These are phyloP conservation scores for Parnassius mnemosyne DNA, from an alignment of 2,888 invertebrate genomes.

Conservation along the genomic window DNA sequence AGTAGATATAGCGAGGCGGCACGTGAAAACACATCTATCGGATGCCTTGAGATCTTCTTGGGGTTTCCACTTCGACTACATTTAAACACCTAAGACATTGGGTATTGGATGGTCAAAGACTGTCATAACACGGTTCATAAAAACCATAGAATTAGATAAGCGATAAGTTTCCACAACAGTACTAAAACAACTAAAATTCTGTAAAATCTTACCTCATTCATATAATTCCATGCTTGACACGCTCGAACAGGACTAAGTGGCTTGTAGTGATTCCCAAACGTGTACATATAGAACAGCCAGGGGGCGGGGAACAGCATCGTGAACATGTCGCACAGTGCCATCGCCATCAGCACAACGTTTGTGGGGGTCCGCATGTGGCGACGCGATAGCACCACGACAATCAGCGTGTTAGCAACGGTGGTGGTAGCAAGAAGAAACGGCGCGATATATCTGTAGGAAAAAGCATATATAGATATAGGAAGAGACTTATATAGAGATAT, in stretches of 20 bases:
- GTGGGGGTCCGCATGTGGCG: constrained; percentile 96
- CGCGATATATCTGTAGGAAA: constrained; percentile 82
- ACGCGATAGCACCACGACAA: constrained; percentile 93
- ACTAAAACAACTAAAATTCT: too few relatives aligned
- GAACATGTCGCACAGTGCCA: constrained; percentile 97
- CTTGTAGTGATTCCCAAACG: constrained; percentile 92
- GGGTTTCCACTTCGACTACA: too few relatives aligned
- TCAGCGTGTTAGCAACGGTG: constrained; percentile 93
- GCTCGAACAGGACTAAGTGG: constrained; percentile 87
- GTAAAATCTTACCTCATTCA: constrained; percentile 84
- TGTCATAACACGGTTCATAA: too few relatives aligned
- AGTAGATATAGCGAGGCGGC: too few relatives aligned
- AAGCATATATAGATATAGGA: neutral
- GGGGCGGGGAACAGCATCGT: constrained; percentile 95
- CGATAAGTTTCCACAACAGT: too few relatives aligned
- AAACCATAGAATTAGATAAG: too few relatives aligned
- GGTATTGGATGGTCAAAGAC: too few relatives aligned
- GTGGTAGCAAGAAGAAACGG: constrained; percentile 93
- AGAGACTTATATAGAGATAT: neutral
- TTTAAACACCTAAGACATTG: too few relatives aligned
- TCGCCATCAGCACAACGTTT: constrained; percentile 95
- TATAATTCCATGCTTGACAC: constrained; percentile 89
- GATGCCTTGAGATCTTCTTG: too few relatives aligned
- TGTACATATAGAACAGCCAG: constrained; percentile 95
- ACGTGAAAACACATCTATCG: too few relatives aligned